Evolutionary conservation across 2,888 invertebrate genomes (phyloP), one percentile per base, ranked within the genome.

Genomic region (Eretmocerus hayati): DNA sequence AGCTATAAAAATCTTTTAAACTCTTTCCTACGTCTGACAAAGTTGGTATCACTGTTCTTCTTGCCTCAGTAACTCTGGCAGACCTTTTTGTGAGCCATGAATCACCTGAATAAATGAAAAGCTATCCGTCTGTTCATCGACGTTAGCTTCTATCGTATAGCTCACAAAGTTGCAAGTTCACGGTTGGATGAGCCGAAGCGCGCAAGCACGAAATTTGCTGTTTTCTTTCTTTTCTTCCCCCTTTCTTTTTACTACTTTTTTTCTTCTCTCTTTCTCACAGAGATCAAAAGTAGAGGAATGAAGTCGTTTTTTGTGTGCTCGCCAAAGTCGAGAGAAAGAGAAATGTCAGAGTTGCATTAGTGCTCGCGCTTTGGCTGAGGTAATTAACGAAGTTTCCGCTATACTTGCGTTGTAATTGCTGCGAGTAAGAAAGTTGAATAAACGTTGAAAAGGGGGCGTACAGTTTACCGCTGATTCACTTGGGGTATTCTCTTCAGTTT

Each of bases 331-430:
- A 11, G 26, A 11, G 11, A 26, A 26, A 11, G 26, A 11, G 11
- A 26, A 26, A 26, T 11, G 26, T 9, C 26, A 26, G 26, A 26
- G 26, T 26, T 26, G 26, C 26, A 9, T 11, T 6, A 26, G 26
- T 11, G 11, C n/a, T n/a, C n/a, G n/a, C n/a, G 26, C 26, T 26
- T 26, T 11, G 26, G 26, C 26, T 26, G 8, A 11, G 31, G 30
- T 45, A 39, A 45, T 45, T 45, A 45, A 39, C 37, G 18, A 31
- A 37, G 13, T 37, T 42, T 21, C 30, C 23, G 22, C 6, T 19
- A 20, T 3, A 30, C 20, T 13, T 8, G 5, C 26, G 13, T n/a
- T 23, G 35, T 43, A 43, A 36, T 26, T 19, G 33, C 26, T 26
- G 11, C 23, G n/a, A 5, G n/a, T 20, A 15, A 46, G 31, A 23